Percentiles rank a stretch among this genome's conserved stretches.
phyloP scores from a whole-genome alignment of 1,140 invertebrate species.

The Saccostrea glomerata region DNA sequence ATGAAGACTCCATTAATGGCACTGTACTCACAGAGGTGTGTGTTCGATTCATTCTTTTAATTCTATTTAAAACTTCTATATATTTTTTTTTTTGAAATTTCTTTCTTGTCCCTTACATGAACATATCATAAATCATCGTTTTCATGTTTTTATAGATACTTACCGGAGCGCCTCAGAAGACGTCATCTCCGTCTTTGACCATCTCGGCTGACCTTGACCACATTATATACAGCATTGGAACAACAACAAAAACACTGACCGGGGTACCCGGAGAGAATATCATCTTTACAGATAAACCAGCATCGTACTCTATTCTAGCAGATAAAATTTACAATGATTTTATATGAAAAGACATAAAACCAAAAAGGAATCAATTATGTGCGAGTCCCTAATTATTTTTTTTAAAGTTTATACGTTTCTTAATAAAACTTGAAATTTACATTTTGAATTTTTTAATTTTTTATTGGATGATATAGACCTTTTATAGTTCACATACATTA shows the following conservation, averaged over 20 bases:
- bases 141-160: background rate
- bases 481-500: too few relatives aligned
- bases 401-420: too few relatives aligned
- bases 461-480: too few relatives aligned
- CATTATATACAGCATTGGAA: background rate
- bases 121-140: background rate
- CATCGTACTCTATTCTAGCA: background rate
- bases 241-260: background rate
- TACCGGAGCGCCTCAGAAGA: background rate
- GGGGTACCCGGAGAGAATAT: background rate
- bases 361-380: background rate
- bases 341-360: background rate
- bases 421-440: too few relatives aligned
- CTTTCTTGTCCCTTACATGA: too few relatives aligned
- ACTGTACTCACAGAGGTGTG: background rate
- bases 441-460: too few relatives aligned
- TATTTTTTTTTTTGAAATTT: too few relatives aligned
- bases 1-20: background rate
- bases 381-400: too few relatives aligned
- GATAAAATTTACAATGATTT: conserved; percentile 8
- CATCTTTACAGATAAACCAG: background rate
- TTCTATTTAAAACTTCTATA: background rate
- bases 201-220: background rate
- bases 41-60: background rate
- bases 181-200: background rate